Percentiles rank a stretch among this genome's conserved stretches.
These are phyloP conservation scores for Cairina moschata DNA, from an alignment of 2,113 vertebrate species.

Conservation along the genomic window DNA sequence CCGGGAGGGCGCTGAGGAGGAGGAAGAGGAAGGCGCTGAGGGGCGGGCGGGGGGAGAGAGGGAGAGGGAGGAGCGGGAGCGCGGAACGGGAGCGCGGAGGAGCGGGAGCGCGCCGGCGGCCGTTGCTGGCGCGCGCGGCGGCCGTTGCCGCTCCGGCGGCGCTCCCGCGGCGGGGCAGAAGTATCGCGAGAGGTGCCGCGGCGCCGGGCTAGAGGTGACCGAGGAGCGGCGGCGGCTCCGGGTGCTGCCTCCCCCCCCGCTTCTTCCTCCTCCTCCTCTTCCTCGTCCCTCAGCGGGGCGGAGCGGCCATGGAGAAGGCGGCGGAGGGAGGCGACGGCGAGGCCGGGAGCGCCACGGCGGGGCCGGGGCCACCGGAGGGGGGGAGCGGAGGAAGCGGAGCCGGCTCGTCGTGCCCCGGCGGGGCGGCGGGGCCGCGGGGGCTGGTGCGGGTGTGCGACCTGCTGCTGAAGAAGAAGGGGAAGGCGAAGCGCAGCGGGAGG, in stretches of 20 bases:
- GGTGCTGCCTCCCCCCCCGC: neutral
- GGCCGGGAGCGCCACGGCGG: neutral
- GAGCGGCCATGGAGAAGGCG: slow-evolving; percentile 64
- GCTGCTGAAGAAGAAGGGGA: slow-evolving; percentile 74
- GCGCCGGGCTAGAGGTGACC: slow-evolving; percentile 77
- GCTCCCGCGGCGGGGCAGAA: neutral
- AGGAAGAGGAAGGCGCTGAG: too few species aligned
- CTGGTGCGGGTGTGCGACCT: slow-evolving; percentile 78
- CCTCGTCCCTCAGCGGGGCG: slow-evolving; percentile 4
- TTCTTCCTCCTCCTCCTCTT: neutral
- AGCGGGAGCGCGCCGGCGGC: neutral
- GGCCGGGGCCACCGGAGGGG: slow-evolving; percentile 39
- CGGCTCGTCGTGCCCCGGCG: neutral
- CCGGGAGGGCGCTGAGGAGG: too few species aligned
- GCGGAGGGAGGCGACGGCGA: slow-evolving; percentile 33
- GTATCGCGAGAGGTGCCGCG: slow-evolving; percentile 75
- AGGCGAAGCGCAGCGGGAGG: slow-evolving; percentile 70
- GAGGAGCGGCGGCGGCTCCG: slow-evolving; percentile 26
- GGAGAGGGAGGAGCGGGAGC: neutral
- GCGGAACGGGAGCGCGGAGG: neutral
- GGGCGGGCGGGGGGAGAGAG: neutral
- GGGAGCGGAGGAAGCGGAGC: neutral
- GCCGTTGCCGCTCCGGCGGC: too few species aligned
- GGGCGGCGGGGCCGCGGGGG: slow-evolving; percentile 57
- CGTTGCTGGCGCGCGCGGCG: neutral